Base-by-base conservation (phyloP, 1,140 invertebrate species). In the Archegozetes longisetosus region DNA sequence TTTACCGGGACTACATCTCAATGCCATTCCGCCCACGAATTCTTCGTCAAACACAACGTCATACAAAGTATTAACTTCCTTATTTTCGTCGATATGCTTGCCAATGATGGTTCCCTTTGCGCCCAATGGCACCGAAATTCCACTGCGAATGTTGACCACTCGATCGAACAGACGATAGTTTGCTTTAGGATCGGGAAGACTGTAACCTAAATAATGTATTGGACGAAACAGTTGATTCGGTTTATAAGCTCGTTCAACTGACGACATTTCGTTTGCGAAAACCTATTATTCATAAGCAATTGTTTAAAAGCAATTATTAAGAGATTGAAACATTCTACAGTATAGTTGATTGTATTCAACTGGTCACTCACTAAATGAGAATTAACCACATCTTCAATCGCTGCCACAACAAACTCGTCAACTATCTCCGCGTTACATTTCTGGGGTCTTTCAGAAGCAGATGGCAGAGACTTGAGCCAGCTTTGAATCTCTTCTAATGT, bases 81-180 rank as follows among this genome's bases (percentile, higher is more conserved):
- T 24, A 13, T 22, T 49, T 28, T 54, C 26, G 23, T 60, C 28
- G 20, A 25, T 50, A 40, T 62, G 58, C 52, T 76, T 71, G 27
- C 82, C 85, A 22, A 88, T 80, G 0, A 95, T 76, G 0, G 85
- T 92, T 32, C 90, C 91, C 65, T 80, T 81, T 0, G 80, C 74
- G 3, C 88, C 90, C 17, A 87, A 71, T 0, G 89, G 88, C 9
- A 90, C 86, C 1, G 80, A 78, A 65, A 81, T 84, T 52, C 79
- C 79, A 50, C 81, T 77, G 32, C 82, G 76, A 0, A 86, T 79
- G 65, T 83, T 82, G 1, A 93, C 79, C 46, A 97, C 81, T 57
- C 92, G 77, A 70, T 96, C 90, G 64, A 86, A 84, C 48, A 96
- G 66, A 61, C 75, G 65, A 69, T 80, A 84, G 2, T 75, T 77